Evolutionary conservation across 2,797 vertebrate species (phyloP).

Genomic region (Oceanodroma leucorhoa): DNA sequence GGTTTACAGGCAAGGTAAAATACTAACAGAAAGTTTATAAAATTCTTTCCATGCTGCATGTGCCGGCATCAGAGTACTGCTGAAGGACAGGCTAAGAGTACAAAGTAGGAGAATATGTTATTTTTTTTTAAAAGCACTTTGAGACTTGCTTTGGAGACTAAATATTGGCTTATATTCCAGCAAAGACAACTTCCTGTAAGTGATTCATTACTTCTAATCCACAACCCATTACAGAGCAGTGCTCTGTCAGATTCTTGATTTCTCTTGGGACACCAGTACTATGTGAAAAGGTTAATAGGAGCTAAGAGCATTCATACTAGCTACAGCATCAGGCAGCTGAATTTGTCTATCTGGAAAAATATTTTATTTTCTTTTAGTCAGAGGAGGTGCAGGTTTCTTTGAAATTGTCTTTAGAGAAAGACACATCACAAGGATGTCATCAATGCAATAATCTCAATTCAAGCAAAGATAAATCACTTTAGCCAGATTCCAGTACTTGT

Average conservation of each 20-base stretch:
- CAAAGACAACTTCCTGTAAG: neutral
- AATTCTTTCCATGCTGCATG: neutral
- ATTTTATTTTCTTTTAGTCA: neutral
- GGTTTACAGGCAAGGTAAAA: neutral
- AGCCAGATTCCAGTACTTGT: neutral
- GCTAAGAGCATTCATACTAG: neutral
- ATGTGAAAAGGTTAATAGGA: neutral
- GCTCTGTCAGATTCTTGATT: slow-evolving; percentile 3
- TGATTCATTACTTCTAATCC: slow-evolving; percentile 7
- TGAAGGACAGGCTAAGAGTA: neutral
- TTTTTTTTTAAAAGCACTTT: neutral
- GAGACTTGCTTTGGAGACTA: neutral
- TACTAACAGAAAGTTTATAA: neutral
- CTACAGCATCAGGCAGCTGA: neutral
- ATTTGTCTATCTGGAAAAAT: neutral
- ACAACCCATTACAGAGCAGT: neutral
- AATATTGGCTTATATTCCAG: neutral
- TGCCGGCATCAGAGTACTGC: neutral
- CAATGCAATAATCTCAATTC: neutral
- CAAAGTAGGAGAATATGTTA: neutral
- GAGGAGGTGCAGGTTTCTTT: neutral
- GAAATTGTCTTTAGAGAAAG: neutral
- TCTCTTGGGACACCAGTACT: neutral
- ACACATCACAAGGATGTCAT: neutral
- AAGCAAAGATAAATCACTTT: neutral